Evolutionary conservation across 2,888 invertebrate genomes (phyloP).

Genomic region (Drosophila fulvimacula): DNA sequence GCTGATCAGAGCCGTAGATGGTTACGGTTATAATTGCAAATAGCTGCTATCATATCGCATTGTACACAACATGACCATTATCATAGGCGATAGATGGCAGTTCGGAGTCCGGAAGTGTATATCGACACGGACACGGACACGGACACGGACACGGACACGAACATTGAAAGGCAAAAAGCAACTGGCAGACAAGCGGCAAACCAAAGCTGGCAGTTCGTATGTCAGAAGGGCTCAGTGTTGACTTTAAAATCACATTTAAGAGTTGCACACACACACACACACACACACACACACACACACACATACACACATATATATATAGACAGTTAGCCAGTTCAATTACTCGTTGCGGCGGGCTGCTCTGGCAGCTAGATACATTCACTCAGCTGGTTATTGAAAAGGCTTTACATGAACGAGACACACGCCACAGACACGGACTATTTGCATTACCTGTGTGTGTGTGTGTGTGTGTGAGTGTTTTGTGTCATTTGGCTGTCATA

Average conservation of each 20-base stretch:
- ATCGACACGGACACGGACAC: constrained; percentile 1
- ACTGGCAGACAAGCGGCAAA: constrained; percentile 69
- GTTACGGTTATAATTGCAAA: constrained; percentile 18
- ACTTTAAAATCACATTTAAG: constrained; percentile 76
- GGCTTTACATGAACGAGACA: constrained; percentile 67
- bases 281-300: constrained; percentile 8
- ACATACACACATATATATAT: constrained; percentile 5
- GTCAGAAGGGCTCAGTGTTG: constrained; percentile 67
- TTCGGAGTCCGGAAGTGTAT: no score
- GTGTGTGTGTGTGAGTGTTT: constrained; percentile 1
- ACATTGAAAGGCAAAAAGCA: constrained; percentile 18
- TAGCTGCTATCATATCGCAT: constrained; percentile 41
- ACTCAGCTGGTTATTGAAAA: constrained; percentile 64
- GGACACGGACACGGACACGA: no score
- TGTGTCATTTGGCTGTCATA: constrained; percentile 52
- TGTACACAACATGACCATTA: constrained; percentile 49
- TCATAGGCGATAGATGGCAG: constrained; percentile 26
- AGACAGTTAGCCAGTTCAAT: constrained; percentile 59
- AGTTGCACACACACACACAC: constrained; percentile 20
- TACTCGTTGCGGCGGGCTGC: constrained; percentile 50
- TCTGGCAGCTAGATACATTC: constrained; percentile 32
- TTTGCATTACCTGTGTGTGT: constrained; percentile 36
- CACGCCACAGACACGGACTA: constrained; percentile 27
- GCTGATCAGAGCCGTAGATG: constrained; percentile 42
- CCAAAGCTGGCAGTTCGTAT: constrained; percentile 71